Percentiles rank a stretch among this genome's conserved stretches.
Evolutionary conservation across 2,113 vertebrate genomes (phyloP).

Genomic region (Pangasianodon hypophthalmus): DNA sequence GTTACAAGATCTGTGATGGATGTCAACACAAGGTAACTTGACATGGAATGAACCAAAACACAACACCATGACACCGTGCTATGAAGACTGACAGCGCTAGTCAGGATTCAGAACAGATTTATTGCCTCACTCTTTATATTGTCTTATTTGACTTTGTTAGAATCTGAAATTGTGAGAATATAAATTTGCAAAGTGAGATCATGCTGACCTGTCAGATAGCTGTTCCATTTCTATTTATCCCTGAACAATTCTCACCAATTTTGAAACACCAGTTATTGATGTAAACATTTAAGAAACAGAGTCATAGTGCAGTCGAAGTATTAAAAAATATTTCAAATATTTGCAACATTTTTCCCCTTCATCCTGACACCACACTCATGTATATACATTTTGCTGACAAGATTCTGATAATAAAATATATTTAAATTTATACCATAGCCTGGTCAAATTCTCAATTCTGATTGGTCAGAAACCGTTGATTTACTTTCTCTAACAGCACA

Average conservation of each 20-base stretch:
- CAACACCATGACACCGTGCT: slow-evolving; percentile 55
- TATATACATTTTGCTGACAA: slow-evolving; percentile 26
- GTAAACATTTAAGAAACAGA: slow-evolving; percentile 62
- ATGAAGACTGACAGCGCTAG: slow-evolving; percentile 58
- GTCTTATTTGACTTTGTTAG: background rate
- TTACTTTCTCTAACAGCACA: background rate
- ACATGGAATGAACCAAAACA: slow-evolving; percentile 47
- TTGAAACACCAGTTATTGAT: slow-evolving; percentile 20
- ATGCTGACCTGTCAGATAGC: background rate
- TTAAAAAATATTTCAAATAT: slow-evolving; percentile 49
- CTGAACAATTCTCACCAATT: slow-evolving; percentile 36
- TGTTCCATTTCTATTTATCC: background rate
- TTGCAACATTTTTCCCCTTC: slow-evolving; percentile 50
- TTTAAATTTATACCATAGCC: background rate
- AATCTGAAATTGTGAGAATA: background rate
- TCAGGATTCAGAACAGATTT: slow-evolving; percentile 38
- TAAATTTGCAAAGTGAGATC: slow-evolving; percentile 3
- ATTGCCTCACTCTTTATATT: background rate
- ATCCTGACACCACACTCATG: slow-evolving; percentile 25
- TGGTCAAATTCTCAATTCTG: background rate
- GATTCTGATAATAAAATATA: background rate
- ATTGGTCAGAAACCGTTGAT: background rate
- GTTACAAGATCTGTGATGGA: slow-evolving; percentile 28
- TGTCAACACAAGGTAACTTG: background rate
- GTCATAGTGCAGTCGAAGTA: slow-evolving; percentile 55